Evolutionary conservation across 2,888 invertebrate species (phyloP).

Genomic region (Neoitamus cyanurus): DNA sequence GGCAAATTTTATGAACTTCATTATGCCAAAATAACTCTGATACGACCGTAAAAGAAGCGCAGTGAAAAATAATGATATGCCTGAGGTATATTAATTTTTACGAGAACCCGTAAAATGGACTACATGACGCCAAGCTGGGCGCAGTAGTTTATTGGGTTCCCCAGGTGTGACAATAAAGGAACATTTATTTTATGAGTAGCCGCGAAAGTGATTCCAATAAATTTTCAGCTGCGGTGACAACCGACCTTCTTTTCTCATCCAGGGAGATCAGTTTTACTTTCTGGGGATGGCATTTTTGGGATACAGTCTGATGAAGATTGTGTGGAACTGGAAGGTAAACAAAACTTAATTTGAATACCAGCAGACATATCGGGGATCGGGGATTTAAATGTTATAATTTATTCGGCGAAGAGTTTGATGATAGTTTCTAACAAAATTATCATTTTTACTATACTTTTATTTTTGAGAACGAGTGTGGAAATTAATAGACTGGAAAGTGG

Average conservation of each 20-base stretch:
- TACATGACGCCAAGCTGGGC: background rate
- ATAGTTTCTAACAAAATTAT: background rate
- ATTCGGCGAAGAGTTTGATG: background rate
- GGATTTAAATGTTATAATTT: background rate
- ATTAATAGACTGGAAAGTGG: background rate
- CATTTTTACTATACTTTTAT: background rate
- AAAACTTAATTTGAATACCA: background rate
- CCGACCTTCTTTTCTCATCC: background rate
- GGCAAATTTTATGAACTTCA: conserved; percentile 49
- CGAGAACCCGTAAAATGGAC: conserved; percentile 13
- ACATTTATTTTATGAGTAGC: conserved; percentile 11
- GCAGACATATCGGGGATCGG: background rate
- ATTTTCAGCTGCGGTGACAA: background rate
- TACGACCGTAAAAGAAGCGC: conserved; percentile 15
- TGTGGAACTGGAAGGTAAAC: background rate
- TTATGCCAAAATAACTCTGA: conserved; percentile 47
- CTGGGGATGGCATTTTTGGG: background rate
- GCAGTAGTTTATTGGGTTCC: conserved; percentile 25
- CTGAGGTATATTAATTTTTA: conserved; percentile 18
- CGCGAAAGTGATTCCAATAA: conserved; percentile 5
- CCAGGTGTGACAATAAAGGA: conserved; percentile 21
- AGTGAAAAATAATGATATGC: conserved; percentile 40
- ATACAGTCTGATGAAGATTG: background rate
- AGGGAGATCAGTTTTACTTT: background rate
- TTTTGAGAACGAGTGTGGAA: background rate